Evolutionary conservation across 2,113 vertebrate species (phyloP).

Genomic region (Anhinga anhinga): DNA sequence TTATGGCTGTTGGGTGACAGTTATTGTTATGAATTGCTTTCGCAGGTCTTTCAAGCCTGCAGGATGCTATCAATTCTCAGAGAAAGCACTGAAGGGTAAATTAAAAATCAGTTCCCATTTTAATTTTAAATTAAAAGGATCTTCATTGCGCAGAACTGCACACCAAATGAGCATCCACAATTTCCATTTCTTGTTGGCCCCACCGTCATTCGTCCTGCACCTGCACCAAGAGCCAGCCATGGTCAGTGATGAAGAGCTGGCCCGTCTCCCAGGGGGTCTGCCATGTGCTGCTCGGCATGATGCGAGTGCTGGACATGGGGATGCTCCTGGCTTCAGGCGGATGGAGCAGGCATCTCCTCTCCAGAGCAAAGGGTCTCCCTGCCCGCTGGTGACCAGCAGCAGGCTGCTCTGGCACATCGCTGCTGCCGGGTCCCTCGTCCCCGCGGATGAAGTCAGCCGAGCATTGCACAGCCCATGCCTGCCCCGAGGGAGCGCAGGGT

Average conservation of each 20-base stretch:
- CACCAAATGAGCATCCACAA: not conserved
- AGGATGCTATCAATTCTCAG: not conserved
- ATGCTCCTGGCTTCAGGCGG: not conserved
- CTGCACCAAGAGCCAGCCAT: not conserved
- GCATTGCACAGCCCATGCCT: not conserved
- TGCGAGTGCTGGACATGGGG: too few relatives aligned
- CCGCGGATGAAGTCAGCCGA: not conserved
- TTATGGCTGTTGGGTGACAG: not conserved
- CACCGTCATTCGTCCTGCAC: not conserved
- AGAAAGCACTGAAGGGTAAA: not conserved
- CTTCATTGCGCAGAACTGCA: not conserved
- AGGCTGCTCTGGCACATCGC: not conserved
- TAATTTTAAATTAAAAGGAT: not conserved
- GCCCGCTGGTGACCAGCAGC: not conserved
- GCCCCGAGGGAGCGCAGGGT: not conserved
- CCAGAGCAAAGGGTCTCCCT: not conserved
- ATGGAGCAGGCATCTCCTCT: not conserved
- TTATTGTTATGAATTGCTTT: not conserved
- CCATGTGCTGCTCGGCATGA: fast-evolving
- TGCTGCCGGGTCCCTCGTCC: not conserved
- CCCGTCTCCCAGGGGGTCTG: not conserved
- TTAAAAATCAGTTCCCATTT: not conserved
- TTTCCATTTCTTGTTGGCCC: not conserved
- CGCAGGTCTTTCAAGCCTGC: not conserved
- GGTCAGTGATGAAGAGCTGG: not conserved